Evolutionary conservation across 1,140 invertebrate genomes (phyloP).

Genomic region (Drosophila paulistorum): DNA sequence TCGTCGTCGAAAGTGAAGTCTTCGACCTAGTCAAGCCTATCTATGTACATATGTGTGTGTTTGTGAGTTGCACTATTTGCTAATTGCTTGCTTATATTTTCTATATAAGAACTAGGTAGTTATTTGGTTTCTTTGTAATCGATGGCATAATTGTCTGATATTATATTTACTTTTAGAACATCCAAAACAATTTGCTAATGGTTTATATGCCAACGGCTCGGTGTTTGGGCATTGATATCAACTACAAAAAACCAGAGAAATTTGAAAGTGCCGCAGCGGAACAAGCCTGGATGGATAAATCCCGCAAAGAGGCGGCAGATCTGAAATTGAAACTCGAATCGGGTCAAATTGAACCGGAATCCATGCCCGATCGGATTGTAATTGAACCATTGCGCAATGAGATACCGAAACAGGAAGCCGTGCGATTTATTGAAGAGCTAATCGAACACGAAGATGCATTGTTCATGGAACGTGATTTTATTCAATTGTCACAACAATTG

Average conservation of each 20-base stretch:
- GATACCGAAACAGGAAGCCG: constrained; percentile 67
- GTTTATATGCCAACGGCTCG: constrained; percentile 85
- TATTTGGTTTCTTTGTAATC: neutral
- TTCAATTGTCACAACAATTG: constrained; percentile 89
- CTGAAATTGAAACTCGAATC: constrained; percentile 84
- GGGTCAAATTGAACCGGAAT: constrained; percentile 85
- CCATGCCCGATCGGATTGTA: constrained; percentile 85
- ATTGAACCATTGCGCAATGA: constrained; percentile 83
- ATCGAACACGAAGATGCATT: constrained; percentile 75
- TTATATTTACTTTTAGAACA: constrained; percentile 25
- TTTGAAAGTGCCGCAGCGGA: constrained; percentile 84
- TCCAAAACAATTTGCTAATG: constrained; percentile 83
- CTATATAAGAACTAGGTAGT: neutral
- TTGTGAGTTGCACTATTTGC: neutral
- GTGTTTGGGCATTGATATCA: constrained; percentile 86
- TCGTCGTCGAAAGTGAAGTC: neutral
- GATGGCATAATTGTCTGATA: constrained; percentile 10
- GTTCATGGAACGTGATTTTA: constrained; percentile 85
- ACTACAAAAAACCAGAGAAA: constrained; percentile 83
- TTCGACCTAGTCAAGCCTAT: neutral
- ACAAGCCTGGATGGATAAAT: constrained; percentile 86
- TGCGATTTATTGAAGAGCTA: constrained; percentile 65
- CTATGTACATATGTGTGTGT: neutral
- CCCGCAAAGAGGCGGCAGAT: constrained; percentile 84
- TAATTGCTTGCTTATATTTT: constrained; percentile 1